Evolutionary conservation across 35 echinoderm and acorn worm species (phyloP), one percentile per base, ranked within the genome.

Genomic region (Stichopus chloronotus): DNA sequence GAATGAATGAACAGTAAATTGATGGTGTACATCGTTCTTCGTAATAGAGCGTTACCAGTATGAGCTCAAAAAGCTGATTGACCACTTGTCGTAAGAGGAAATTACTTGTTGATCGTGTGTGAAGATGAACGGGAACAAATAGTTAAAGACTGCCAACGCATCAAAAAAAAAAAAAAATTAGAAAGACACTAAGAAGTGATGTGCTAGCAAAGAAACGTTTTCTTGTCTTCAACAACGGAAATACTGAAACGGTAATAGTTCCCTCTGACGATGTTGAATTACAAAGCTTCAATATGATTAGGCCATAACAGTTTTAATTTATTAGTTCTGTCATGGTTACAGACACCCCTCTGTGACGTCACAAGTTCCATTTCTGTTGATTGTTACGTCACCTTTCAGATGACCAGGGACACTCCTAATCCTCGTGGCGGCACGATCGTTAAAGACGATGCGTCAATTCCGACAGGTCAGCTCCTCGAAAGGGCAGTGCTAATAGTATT

Each of bases 391-490:
- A 13, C 10, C 57, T 21, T 16, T 56, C 82, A 85, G 82, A 85
- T 85, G 1, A 55, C 52, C 82, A 55, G 53, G 19, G 54, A 85
- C n/a, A 56, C 82, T 4, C 6, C 22, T 7, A n/a, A 25, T 12
- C 82, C 82, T 7, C 7, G 9, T 7, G 82, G 82, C 30, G 82
- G 82, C 7, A 85, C 56, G 7, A 85, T 85, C 16, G 82, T 56
- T 2, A 54, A 58, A 58, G 82, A 85, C 82, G 53, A 58, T n/a
- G 9, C 8, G 4, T 25, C 30, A 5, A 85, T 13, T 30, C 82
- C 82, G 4, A 85, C 52, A 55, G 82, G 82, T 4, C 52, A 85
- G 56, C 53, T 85, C 30, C 56, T 85, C 20, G 82, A 85, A 25
- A 57, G 0, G 9, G 57, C 52, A 1, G 57, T 85, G 2, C 43